These are phyloP conservation scores for Sialis lutaria DNA, from an alignment of 2,888 invertebrate species.

Conservation along the genomic window DNA sequence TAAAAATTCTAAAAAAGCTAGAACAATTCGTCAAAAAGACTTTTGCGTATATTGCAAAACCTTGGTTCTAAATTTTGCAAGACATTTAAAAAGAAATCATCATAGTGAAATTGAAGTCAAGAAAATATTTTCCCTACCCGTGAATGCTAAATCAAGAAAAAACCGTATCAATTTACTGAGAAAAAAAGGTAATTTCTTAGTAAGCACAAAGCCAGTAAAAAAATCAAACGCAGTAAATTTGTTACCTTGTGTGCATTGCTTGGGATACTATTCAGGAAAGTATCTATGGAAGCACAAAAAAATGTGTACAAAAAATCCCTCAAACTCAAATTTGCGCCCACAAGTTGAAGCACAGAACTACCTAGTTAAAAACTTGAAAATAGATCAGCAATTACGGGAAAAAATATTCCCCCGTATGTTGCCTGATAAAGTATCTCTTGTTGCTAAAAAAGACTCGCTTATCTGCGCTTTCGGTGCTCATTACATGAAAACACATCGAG, in stretches of 20 bases:
- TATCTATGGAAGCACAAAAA: constrained; percentile 12
- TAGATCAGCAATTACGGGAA: constrained; percentile 6
- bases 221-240: constrained; percentile 1
- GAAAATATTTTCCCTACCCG: constrained; percentile 5
- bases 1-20: too few species aligned
- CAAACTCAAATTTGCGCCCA: not conserved
- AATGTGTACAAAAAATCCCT: constrained; percentile 4
- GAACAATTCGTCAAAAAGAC: too few species aligned
- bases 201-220: constrained; percentile 8
- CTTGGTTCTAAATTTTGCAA: too few species aligned
- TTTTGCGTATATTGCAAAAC: too few species aligned
- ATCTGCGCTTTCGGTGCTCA: constrained; percentile 11
- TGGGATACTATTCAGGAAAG: constrained; percentile 13
- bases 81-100: constrained; percentile 5
- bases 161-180: constrained; percentile 3
- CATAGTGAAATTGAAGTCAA: constrained; percentile 5
- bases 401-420: constrained; percentile 9
- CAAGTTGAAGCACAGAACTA: constrained; percentile 6
- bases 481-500: constrained; percentile 10
- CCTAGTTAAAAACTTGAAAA: constrained; percentile 5
- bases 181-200: constrained; percentile 11
- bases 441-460: constrained; percentile 8
- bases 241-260: constrained; percentile 11
- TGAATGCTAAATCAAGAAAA: constrained; percentile 5
- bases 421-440: constrained; percentile 9